A percentile compares a stretch with the other conserved stretches of the same genome.
Conservation (phyloP, 2,888 invertebrate species). For the Phrixothrix hirtus region DNA sequence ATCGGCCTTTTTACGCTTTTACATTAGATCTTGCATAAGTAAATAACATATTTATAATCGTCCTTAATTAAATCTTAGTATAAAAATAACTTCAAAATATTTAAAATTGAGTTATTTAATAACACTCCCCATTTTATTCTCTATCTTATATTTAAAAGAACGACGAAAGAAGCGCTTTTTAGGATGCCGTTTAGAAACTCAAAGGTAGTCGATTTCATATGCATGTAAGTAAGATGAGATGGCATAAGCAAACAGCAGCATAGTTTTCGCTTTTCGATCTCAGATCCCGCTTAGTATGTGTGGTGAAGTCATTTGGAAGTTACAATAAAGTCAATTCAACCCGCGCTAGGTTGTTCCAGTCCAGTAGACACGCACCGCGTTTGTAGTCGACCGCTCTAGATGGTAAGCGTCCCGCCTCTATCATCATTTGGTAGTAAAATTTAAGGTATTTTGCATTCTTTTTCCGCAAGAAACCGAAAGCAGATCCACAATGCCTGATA, state of each 20-base stretch:
- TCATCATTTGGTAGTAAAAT: slow-evolving; percentile 42
- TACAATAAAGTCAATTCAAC: slow-evolving; percentile 41
- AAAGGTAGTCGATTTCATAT: slow-evolving; percentile 20
- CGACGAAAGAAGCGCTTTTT: not conserved
- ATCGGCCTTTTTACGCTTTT: too few species aligned
- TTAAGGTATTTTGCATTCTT: slow-evolving; percentile 35
- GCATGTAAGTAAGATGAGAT: slow-evolving; percentile 31
- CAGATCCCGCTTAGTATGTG: slow-evolving; percentile 32
- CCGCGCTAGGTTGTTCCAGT: slow-evolving; percentile 39
- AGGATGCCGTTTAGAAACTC: too few species aligned
- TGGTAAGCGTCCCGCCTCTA: slow-evolving; percentile 30
- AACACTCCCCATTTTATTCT: too few species aligned
- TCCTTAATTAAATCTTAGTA: too few species aligned
- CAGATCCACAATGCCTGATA: not conserved
- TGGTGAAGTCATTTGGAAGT: slow-evolving; percentile 43
- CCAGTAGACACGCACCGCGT: slow-evolving; percentile 37
- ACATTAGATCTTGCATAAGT: too few species aligned
- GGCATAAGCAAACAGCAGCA: slow-evolving; percentile 37
- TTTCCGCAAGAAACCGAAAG: not conserved
- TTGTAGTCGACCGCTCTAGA: slow-evolving; percentile 32
- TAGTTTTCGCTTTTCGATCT: slow-evolving; percentile 38
- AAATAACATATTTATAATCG: too few species aligned
- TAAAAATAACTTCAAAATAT: too few species aligned
- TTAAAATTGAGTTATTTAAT: too few species aligned
- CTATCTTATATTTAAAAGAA: too few species aligned